phyloP scores from a whole-genome alignment of 2,113 vertebrate species.

The Columbina picui region DNA sequence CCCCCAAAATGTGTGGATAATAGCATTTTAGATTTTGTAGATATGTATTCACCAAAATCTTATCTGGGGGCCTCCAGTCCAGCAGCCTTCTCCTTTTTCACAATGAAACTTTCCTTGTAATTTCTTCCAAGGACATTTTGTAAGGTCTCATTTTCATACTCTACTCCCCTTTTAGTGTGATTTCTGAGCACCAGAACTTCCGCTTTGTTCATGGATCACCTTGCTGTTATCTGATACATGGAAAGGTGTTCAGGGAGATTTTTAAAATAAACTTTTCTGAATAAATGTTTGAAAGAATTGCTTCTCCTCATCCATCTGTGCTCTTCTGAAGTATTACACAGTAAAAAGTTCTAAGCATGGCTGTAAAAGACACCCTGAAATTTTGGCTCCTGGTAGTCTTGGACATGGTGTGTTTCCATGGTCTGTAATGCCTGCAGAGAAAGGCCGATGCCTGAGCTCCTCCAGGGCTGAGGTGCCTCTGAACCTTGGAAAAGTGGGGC shows the following conservation, averaged over 20 bases:
- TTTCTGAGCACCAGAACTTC: neutral
- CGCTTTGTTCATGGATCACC: neutral
- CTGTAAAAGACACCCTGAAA: neutral
- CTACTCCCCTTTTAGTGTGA: neutral
- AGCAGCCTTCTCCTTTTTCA: neutral
- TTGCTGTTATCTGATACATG: neutral
- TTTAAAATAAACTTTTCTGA: neutral
- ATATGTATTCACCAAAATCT: neutral
- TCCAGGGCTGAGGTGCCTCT: neutral
- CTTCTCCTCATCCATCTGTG: neutral
- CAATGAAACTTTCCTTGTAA: neutral
- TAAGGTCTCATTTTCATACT: neutral
- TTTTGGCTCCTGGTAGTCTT: neutral
- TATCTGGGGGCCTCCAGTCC: neutral
- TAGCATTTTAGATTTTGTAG: neutral
- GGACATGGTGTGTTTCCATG: fast-evolving
- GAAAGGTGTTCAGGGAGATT: neutral
- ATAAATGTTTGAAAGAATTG: neutral
- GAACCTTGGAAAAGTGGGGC: neutral
- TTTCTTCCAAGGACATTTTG: neutral
- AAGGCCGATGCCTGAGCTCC: neutral
- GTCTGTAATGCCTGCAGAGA: neutral
- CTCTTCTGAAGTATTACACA: neutral
- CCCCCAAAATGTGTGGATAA: neutral
- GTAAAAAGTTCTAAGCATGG: neutral